phyloP scores from a whole-genome alignment of 2,113 vertebrate species.

The Silurus asotus region DNA sequence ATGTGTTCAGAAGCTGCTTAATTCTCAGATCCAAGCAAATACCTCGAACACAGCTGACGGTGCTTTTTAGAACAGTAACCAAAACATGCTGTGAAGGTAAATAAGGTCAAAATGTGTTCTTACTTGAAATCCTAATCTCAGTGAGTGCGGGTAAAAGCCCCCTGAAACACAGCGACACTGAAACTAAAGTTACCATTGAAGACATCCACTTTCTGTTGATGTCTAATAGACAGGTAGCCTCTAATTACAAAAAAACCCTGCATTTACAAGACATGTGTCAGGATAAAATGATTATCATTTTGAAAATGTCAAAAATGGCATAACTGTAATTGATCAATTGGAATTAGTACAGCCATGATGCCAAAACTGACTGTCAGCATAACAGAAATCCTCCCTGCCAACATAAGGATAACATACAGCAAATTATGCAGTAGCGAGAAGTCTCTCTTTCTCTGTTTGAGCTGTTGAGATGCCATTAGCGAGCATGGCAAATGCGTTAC shows the following conservation, averaged over 20 bases:
- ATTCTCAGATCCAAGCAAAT: neutral
- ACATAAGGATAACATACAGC: neutral
- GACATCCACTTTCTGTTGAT: neutral
- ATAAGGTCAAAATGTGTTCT: neutral
- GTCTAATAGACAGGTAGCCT: neutral
- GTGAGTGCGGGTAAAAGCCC: neutral
- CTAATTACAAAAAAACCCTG: neutral
- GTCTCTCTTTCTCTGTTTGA: slow-evolving; percentile 33
- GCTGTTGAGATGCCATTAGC: slow-evolving; percentile 22
- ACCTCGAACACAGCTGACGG: neutral
- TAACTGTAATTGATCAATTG: neutral
- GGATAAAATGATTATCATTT: neutral
- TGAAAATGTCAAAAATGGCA: neutral
- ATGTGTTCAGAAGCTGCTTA: neutral
- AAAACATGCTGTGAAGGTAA: neutral
- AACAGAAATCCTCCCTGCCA: neutral
- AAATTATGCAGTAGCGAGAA: slow-evolving; percentile 11
- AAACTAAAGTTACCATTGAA: neutral
- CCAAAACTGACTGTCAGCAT: neutral
- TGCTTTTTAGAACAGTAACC: neutral
- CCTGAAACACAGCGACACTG: neutral
- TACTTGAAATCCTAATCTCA: neutral
- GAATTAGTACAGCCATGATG: neutral
- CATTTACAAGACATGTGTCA: neutral
- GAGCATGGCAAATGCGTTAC: slow-evolving; percentile 36